Evolutionary conservation across 1,140 invertebrate species (phyloP), one percentile per base, ranked within the genome.

Genomic region (Stegodyphus mimosarum): DNA sequence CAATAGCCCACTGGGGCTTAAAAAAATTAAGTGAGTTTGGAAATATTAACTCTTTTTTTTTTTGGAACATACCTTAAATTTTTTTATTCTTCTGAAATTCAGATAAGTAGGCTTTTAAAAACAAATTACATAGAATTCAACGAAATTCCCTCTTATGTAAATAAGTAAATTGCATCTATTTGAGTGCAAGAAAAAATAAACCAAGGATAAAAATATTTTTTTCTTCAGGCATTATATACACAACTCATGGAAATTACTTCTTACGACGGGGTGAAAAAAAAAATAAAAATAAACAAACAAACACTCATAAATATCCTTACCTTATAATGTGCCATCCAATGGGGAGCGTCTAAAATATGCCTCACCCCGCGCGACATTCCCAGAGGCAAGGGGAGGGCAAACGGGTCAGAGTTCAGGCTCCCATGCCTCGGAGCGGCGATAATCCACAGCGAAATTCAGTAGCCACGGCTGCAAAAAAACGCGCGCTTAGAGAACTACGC

Each of bases 291-390:
- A 7, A 18, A 2, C 64, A 67, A 9, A 10, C 55, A 15, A 67
- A 67, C 11, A 67, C 64, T 7, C 13, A 67, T n/a, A 67, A 13
- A 67, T 60, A 48, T 33, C 13, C 52, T 70, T 66, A 86, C 83
- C 83, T 86, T 86, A 52, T 86, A 86, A 49, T 86, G 74, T 77
- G 83, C 83, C 83, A 86, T 86, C 83, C 83, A 86, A 63, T 86
- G 74, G 18, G 83, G 83, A 64, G 83, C 74, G 53, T 86, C 83
- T 49, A 86, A 52, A 78, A 86, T 86, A 78, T 86, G 83, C 75
- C 83, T 86, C 83, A 86, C 83, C 83, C 83, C 83, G 9, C 83
- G 83, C 74, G 83, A 86, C 83, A 86, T 86, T 77, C 83, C 83
- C 70, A 49, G 70, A 33, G 78, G 51, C 7, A 18, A 71, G 52